Evolutionary conservation across 2,888 invertebrate genomes (phyloP), one percentile per base, ranked within the genome.

Genomic region (Limnephilus lunatus): DNA sequence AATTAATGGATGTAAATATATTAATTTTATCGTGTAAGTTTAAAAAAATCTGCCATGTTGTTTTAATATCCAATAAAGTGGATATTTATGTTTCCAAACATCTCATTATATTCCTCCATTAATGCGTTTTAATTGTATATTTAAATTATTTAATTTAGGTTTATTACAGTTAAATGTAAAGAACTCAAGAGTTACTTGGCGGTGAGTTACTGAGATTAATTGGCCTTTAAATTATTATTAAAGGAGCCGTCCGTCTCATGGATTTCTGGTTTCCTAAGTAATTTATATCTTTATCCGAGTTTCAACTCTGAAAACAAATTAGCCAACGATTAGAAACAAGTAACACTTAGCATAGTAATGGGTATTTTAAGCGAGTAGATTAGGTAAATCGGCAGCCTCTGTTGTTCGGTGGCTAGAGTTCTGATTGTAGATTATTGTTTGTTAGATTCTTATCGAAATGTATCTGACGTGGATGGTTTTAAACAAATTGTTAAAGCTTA

Each of bases 1-100:
- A n/a, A 86, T 89, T 89, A 80, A 89, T 80, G 39, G 30, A 89
- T 89, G 88, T 68, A 80, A 89, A 89, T 89, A 44, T 80, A 89
- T 89, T 89, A 81, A 89, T 80, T n/a, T 32, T 35, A 80, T 48
- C 80, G 25, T 89, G 88, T 89, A 80, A 89, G 39, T 80, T 89
- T 32, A 80, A 32, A 44, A 68, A 89, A 35, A 3, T 89, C 12
- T n/a, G 31, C 32, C 32, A 80, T 80, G 80, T 44, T 89, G 88
- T 89, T 89, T 89, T 89, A 68, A 89, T 89, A 80, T 80, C 80
- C 68, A 39, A 89, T 89, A 89, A 89, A 68, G 80, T n/a, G 4
- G 68, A 32, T 32, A 89, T 89, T 89, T 89, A 89, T 89, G 32
- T 32, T 32, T 35, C 80, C 44, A 53, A 89, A 89, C 88, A 89